Evolutionary conservation across 2,797 vertebrate species (phyloP).

Genomic region (Bryconaethiops microstoma): DNA sequence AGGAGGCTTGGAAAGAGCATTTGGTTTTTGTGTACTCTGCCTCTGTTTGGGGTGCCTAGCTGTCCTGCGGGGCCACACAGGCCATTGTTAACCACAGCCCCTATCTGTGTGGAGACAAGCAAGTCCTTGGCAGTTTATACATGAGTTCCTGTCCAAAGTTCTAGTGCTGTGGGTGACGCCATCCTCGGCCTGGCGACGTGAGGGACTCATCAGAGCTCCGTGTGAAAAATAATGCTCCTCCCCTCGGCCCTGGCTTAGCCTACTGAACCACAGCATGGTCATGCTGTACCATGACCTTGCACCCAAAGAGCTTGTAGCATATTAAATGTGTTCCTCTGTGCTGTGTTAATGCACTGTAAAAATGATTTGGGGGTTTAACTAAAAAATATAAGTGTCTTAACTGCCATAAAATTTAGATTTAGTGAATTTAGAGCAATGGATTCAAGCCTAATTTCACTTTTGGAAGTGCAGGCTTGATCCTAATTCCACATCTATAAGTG

Average conservation of each 20-base stretch:
- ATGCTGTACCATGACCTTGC: background rate
- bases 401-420: too few species aligned
- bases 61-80: constrained; percentile 53
- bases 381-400: background rate
- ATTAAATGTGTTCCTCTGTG: background rate
- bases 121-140: constrained; percentile 59
- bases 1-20: constrained; percentile 63
- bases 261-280: constrained; percentile 6
- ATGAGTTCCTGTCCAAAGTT: constrained; percentile 59
- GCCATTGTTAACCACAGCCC: constrained; percentile 56
- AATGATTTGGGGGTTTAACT: background rate
- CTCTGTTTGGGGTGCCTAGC: constrained; percentile 61
- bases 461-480: background rate
- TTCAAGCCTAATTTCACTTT: background rate
- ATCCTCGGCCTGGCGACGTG: constrained; percentile 27
- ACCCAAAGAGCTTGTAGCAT: too few species aligned
- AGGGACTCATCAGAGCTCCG: constrained; percentile 23
- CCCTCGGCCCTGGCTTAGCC: background rate
- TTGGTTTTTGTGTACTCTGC: constrained; percentile 62
- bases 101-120: constrained; percentile 49
- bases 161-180: constrained; percentile 50
- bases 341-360: background rate
- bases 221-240: constrained; percentile 29
- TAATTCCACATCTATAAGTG: background rate
- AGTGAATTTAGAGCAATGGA: background rate